Conservation (phyloP, 2,888 invertebrate species). For the Tachina fera region DNA sequence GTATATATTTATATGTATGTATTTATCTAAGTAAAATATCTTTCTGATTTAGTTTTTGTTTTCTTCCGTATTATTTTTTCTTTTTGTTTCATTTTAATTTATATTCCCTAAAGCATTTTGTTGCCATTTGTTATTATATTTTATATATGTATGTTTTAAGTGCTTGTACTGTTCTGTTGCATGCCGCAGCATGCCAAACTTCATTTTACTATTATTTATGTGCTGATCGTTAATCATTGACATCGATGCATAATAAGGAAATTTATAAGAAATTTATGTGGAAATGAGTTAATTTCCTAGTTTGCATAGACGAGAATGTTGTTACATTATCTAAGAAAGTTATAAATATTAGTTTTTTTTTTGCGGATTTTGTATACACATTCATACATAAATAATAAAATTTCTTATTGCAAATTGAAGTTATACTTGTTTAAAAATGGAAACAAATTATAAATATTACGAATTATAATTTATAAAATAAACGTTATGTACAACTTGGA, state of each 20-base stretch:
- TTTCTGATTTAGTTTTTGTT: slow-evolving; percentile 34
- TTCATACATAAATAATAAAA: not conserved
- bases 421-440: not conserved
- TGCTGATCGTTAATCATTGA: slow-evolving; percentile 79
- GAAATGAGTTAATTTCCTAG: slow-evolving; percentile 81
- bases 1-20: not conserved
- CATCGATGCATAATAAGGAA: slow-evolving; percentile 78
- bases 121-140: not conserved
- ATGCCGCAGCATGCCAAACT: slow-evolving; percentile 57
- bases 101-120: not conserved
- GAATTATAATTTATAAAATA: too few species aligned
- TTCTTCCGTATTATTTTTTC: not conserved
- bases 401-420: not conserved
- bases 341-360: too few species aligned
- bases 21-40: slow-evolving; percentile 39
- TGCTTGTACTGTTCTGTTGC: slow-evolving; percentile 12
- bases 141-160: not conserved
- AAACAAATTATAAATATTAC: not conserved
- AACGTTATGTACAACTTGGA: too few species aligned
- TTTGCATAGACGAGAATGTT: slow-evolving; percentile 49
- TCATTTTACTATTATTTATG: slow-evolving; percentile 73
- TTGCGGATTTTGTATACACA: too few species aligned
- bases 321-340: not conserved
- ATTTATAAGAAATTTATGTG: slow-evolving; percentile 77
- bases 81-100: slow-evolving; percentile 23